phyloP scores from a whole-genome alignment of 2,113 vertebrate species.

The Mandrillus leucophaeus region DNA sequence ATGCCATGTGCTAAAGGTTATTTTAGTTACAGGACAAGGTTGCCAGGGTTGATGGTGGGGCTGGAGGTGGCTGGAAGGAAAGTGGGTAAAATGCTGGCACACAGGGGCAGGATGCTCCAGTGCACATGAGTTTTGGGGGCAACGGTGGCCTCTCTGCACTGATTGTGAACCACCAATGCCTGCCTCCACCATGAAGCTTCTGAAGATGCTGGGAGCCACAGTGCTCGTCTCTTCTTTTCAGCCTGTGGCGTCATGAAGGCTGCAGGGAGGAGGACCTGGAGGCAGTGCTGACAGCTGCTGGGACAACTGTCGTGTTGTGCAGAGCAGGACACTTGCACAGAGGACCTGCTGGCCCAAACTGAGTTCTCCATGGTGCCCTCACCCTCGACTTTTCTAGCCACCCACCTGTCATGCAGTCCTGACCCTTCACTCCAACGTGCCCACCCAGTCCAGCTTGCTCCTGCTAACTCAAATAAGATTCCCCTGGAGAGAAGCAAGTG shows the following conservation, averaged over 20 bases:
- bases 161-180: background rate
- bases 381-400: background rate
- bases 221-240: background rate
- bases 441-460: background rate
- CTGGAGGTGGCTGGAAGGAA: background rate
- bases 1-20: background rate
- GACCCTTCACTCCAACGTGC: background rate
- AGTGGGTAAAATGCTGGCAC: background rate
- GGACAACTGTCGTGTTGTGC: background rate
- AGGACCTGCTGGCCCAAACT: rapidly evolving
- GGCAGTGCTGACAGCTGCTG: rapidly evolving
- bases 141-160: background rate
- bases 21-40: background rate
- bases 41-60: background rate
- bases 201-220: background rate
- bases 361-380: rapidly evolving
- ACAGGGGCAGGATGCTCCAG: rapidly evolving
- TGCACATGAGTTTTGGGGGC: background rate
- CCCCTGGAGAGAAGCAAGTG: background rate
- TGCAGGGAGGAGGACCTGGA: background rate
- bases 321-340: background rate
- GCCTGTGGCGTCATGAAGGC: background rate
- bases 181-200: background rate
- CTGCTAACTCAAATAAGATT: background rate
- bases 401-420: background rate